phyloP scores from a whole-genome alignment of 2,797 vertebrate species.

The Siniperca undulata region DNA sequence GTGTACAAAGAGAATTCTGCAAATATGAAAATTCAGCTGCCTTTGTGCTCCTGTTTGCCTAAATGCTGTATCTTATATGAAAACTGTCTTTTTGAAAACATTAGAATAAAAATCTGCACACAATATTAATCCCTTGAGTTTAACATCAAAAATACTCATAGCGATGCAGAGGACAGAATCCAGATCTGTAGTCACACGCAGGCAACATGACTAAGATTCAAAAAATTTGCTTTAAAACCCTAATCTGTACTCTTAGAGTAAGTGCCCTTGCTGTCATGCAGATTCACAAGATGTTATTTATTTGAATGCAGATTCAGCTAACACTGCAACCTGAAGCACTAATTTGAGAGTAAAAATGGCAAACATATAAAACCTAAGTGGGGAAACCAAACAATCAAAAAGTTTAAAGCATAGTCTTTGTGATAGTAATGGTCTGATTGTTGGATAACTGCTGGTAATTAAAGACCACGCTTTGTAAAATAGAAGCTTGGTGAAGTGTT shows the following conservation, averaged over 20 bases:
- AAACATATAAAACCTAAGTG: neutral
- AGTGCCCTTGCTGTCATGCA: neutral
- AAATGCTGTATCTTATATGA: neutral
- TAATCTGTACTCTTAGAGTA: neutral
- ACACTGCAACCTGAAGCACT: neutral
- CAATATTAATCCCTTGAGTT: neutral
- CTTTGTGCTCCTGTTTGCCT: neutral
- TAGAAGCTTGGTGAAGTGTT: neutral
- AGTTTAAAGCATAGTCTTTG: neutral
- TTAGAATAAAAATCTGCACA: neutral
- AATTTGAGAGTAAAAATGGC: neutral
- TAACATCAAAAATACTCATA: neutral
- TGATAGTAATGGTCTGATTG: neutral
- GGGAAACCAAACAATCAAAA: neutral
- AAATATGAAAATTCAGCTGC: neutral
- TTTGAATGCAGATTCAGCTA: slow-evolving; percentile 8
- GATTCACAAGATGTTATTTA: neutral
- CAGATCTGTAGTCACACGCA: neutral
- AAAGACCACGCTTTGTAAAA: neutral
- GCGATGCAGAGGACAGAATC: neutral
- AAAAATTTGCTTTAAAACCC: neutral
- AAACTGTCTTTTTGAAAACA: neutral
- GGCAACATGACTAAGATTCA: neutral
- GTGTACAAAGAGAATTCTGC: neutral
- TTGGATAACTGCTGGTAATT: neutral